phyloP scores from a whole-genome alignment of 2,797 vertebrate species.

The Vipera ursinii region DNA sequence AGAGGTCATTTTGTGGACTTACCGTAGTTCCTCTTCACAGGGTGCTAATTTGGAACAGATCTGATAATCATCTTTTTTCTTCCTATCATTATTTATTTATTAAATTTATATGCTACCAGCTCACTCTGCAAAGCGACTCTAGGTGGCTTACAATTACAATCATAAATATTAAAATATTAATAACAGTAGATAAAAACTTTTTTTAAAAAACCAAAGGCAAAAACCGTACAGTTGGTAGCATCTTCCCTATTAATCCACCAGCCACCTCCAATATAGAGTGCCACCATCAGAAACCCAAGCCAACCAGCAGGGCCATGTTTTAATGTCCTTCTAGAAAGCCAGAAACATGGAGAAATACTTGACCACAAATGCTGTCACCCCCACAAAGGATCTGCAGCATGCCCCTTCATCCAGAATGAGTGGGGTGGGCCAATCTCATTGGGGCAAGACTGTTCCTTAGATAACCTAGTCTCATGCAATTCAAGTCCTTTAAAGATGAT shows the following conservation, averaged over 20 bases:
- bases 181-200: background rate
- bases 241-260: background rate
- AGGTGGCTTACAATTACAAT: background rate
- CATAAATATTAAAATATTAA: background rate
- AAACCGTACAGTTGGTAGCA: background rate
- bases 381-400: no score
- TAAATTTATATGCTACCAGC: background rate
- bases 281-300: background rate
- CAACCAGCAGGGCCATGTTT: background rate
- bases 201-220: background rate
- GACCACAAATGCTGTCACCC: no score
- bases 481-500: no score
- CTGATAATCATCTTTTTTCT: background rate
- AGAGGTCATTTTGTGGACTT: background rate
- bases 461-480: no score
- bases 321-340: background rate
- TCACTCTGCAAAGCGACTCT: background rate
- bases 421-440: no score
- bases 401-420: no score
- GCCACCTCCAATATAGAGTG: background rate
- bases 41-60: accelerated
- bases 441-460: no score
- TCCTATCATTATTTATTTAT: background rate
- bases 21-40: background rate
- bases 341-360: no score